Conservation (phyloP, 2,888 invertebrate species). For the Barypeithes pellucidus region DNA sequence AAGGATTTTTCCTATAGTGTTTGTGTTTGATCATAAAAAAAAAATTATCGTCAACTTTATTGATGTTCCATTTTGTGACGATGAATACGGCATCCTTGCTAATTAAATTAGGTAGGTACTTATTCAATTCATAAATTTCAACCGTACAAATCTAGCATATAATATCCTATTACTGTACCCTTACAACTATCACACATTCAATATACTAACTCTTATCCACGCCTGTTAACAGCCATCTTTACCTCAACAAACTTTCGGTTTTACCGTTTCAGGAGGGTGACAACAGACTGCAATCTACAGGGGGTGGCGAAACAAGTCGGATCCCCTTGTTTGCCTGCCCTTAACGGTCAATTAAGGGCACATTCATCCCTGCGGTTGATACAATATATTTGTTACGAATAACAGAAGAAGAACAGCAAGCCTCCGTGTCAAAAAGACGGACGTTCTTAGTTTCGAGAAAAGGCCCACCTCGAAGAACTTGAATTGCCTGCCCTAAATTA, state of each 20-base stretch:
- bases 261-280: slow-evolving; percentile 29
- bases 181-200: slow-evolving; percentile 20
- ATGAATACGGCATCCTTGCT: background rate
- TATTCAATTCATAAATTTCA: background rate
- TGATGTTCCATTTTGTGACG: too few species aligned
- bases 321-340: slow-evolving; percentile 55
- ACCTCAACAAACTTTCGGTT: slow-evolving; percentile 24
- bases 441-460: slow-evolving; percentile 56
- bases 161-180: slow-evolving; percentile 23
- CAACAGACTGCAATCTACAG: slow-evolving; percentile 40
- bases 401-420: slow-evolving; percentile 57
- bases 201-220: slow-evolving; percentile 24
- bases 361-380: slow-evolving; percentile 65
- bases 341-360: slow-evolving; percentile 67
- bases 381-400: slow-evolving; percentile 63
- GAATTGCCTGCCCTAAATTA: slow-evolving; percentile 48
- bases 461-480: slow-evolving; percentile 47
- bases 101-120: background rate
- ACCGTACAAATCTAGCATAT: slow-evolving; percentile 12
- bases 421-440: slow-evolving; percentile 55
- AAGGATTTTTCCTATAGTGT: too few species aligned
- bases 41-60: too few species aligned
- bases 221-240: slow-evolving; percentile 34
- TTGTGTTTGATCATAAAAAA: too few species aligned
- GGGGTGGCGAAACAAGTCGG: slow-evolving; percentile 45